These are phyloP conservation scores for Silvanus unidentatus DNA, from an alignment of 2,888 invertebrate genomes.

Conservation along the genomic window DNA sequence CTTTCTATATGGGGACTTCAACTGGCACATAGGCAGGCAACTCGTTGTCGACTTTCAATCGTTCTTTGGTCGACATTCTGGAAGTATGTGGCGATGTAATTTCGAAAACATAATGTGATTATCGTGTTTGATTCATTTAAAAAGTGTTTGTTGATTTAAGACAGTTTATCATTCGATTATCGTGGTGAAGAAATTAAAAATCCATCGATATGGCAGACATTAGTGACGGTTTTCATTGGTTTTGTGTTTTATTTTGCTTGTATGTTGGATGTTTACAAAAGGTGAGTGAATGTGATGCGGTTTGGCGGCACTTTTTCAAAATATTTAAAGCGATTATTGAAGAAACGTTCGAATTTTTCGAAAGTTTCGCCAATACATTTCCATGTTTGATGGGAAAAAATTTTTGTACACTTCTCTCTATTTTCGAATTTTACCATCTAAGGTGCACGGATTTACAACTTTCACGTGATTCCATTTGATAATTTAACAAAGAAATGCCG, in stretches of 20 bases:
- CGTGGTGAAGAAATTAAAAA: background rate
- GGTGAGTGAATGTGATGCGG: constrained; percentile 12
- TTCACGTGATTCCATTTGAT: too few species aligned
- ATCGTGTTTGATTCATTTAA: too few species aligned
- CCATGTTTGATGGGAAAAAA: too few species aligned
- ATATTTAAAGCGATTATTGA: too few species aligned
- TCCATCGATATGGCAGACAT: constrained; percentile 1
- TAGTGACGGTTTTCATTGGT: constrained; percentile 15
- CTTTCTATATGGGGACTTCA: constrained; percentile 21
- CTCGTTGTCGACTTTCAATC: constrained; percentile 17
- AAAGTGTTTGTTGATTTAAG: too few species aligned
- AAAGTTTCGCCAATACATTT: too few species aligned
- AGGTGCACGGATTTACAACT: too few species aligned
- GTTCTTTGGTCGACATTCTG: constrained; percentile 1
- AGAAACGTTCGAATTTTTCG: too few species aligned
- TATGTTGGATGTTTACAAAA: constrained; percentile 13
- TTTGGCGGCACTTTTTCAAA: background rate
- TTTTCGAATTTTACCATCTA: too few species aligned
- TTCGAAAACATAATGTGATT: too few species aligned
- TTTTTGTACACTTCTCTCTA: too few species aligned
- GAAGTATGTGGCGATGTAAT: background rate
- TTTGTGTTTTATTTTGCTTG: constrained; percentile 13
- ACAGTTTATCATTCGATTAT: background rate
- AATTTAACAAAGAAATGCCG: too few species aligned
- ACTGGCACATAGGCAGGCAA: constrained; percentile 16